Evolutionary conservation across 1,140 invertebrate genomes (phyloP).

Genomic region (Protaetia brevitarsis): DNA sequence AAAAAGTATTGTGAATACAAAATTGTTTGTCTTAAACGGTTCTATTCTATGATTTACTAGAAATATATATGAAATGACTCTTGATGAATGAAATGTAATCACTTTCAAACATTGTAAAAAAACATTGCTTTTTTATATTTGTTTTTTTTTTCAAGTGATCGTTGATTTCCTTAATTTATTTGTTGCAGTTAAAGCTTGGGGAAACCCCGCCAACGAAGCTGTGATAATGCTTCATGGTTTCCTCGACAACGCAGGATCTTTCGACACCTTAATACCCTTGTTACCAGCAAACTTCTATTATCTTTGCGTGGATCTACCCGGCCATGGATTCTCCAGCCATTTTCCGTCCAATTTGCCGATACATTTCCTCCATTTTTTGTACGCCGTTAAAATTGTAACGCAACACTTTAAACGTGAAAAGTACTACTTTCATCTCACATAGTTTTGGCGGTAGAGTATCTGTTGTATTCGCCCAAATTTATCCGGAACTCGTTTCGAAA

Average conservation of each 20-base stretch:
- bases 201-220: slow-evolving; percentile 46
- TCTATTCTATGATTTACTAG: no score
- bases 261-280: slow-evolving; percentile 57
- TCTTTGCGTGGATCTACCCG: slow-evolving; percentile 63
- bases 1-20: no score
- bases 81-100: no score
- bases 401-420: slow-evolving; percentile 43
- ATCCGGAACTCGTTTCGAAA: slow-evolving; percentile 53
- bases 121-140: no score
- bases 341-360: slow-evolving; percentile 51
- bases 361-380: slow-evolving; percentile 50
- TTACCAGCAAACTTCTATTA: slow-evolving; percentile 57
- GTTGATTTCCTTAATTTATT: no score
- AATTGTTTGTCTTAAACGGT: no score
- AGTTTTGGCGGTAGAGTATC: slow-evolving; percentile 57
- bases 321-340: slow-evolving; percentile 64
- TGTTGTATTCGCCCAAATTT: slow-evolving; percentile 49
- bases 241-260: slow-evolving; percentile 60
- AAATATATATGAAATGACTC: no score
- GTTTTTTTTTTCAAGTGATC: no score
- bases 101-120: no score
- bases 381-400: slow-evolving; percentile 52
- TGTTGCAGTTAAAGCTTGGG: slow-evolving; percentile 50
- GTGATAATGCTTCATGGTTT: slow-evolving; percentile 61
- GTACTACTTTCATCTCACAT: slow-evolving; percentile 54